Conservation (phyloP, 2,888 invertebrate genomes). For the Stramonita haemastoma region DNA sequence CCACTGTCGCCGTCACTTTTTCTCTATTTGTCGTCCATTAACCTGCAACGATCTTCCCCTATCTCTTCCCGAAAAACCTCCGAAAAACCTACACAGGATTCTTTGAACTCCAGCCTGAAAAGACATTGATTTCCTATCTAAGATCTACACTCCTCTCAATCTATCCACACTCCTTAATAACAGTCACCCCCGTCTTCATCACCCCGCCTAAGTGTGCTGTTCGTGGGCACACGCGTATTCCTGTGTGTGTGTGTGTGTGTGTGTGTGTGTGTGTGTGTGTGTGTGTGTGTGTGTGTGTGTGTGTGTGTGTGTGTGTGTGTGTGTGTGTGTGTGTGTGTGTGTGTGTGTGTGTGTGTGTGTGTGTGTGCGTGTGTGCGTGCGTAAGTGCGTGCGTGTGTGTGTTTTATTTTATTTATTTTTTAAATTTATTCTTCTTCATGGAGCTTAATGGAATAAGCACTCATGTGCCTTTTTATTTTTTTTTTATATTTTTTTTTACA, state of each 20-base stretch:
- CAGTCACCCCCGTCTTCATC: neutral
- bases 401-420: no score
- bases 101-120: no score
- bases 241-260: constrained; percentile 8
- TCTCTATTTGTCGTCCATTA: no score
- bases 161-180: no score
- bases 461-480: no score
- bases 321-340: constrained; percentile 9
- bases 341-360: neutral
- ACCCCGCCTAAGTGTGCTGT: neutral
- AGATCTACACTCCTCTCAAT: neutral
- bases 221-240: neutral
- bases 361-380: neutral
- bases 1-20: no score
- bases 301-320: neutral
- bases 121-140: neutral
- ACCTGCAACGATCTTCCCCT: no score
- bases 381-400: neutral
- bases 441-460: no score
- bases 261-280: neutral
- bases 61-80: no score
- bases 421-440: no score
- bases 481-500: no score
- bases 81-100: no score
- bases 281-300: constrained; percentile 4